Evolutionary conservation across 2,113 vertebrate genomes (phyloP).

Genomic region (Pedionomus torquatus): DNA sequence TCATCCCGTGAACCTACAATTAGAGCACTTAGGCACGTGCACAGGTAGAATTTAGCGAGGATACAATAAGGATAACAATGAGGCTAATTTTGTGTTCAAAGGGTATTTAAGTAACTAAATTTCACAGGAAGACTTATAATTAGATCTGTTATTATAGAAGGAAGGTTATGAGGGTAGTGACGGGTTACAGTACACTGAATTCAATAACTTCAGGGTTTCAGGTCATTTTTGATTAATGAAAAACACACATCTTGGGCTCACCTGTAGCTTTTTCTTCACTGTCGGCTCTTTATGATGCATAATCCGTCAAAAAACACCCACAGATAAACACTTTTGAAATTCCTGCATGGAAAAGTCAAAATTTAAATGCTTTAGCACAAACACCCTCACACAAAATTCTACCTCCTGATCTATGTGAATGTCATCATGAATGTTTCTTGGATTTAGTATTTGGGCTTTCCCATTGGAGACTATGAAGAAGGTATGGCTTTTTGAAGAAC

Average conservation of each 20-base stretch:
- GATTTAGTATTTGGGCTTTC: background rate
- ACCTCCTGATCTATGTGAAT: background rate
- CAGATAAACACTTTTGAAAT: background rate
- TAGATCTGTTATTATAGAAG: background rate
- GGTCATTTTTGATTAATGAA: slow-evolving; percentile 44
- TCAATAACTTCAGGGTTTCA: slow-evolving; percentile 19
- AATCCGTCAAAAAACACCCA: background rate
- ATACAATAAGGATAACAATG: background rate
- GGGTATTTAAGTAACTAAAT: background rate
- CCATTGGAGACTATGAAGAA: background rate
- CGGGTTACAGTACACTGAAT: slow-evolving; percentile 33
- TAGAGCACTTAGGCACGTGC: background rate
- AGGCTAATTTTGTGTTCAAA: background rate
- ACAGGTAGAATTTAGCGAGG: background rate
- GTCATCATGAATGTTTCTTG: background rate
- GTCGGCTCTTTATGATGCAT: background rate
- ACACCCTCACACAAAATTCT: background rate
- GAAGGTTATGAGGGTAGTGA: background rate
- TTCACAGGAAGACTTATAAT: background rate
- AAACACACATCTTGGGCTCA: background rate
- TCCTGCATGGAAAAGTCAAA: background rate
- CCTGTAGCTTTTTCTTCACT: background rate
- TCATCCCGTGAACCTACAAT: background rate
- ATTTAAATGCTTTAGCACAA: background rate
- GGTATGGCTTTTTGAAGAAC: background rate